phyloP scores from a whole-genome alignment of 2,113 vertebrate genomes.

The Carassius auratus region DNA sequence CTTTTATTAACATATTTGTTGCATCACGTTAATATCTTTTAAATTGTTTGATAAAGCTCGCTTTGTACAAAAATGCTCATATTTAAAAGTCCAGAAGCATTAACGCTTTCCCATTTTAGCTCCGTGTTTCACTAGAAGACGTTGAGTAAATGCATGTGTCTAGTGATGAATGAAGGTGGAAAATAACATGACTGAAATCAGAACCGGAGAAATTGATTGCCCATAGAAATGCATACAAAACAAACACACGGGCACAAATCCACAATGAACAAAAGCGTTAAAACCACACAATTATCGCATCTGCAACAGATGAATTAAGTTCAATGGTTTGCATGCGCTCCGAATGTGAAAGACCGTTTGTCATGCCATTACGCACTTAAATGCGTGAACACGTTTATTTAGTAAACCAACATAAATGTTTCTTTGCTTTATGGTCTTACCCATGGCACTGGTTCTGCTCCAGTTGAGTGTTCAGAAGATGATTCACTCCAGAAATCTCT shows the following conservation, averaged over 20 bases:
- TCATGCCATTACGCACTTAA: slow-evolving; percentile 1
- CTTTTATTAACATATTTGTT: neutral
- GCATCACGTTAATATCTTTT: neutral
- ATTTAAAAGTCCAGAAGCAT: neutral
- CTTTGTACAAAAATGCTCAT: neutral
- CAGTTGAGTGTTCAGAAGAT: slow-evolving; percentile 8
- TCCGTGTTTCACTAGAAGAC: neutral
- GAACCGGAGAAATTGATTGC: neutral
- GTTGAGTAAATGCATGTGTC: neutral
- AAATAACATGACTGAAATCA: slow-evolving; percentile 12
- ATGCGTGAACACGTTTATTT: neutral
- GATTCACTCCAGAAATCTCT: slow-evolving; percentile 24
- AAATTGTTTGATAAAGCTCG: neutral
- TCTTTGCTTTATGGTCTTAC: slow-evolving; percentile 34
- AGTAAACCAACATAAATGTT: neutral
- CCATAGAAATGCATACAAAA: slow-evolving; percentile 13
- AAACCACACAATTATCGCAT: slow-evolving; percentile 14
- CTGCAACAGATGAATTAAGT: neutral
- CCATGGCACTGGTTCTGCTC: slow-evolving; percentile 47
- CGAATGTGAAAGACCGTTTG: neutral
- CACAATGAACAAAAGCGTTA: neutral
- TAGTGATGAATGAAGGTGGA: slow-evolving; percentile 5
- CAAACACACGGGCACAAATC: neutral
- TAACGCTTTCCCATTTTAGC: neutral
- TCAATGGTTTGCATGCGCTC: neutral